These are phyloP conservation scores for Pyrochroa serraticornis DNA, from an alignment of 2,888 invertebrate genomes.

Conservation along the genomic window DNA sequence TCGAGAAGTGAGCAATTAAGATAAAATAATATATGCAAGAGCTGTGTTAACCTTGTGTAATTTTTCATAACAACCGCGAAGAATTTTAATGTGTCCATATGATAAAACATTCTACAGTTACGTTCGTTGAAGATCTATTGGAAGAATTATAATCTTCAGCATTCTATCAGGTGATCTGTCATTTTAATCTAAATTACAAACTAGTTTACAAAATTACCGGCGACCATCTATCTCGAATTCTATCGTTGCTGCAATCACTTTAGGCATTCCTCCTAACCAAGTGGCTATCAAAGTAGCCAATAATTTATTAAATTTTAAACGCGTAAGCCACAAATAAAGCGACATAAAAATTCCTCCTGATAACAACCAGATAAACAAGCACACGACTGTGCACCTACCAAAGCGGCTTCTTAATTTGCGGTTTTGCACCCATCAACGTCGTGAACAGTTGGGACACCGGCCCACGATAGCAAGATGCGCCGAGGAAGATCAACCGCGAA, in stretches of 20 bases:
- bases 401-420: neutral
- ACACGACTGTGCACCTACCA: neutral
- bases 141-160: slow-evolving; percentile 13
- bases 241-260: neutral
- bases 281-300: neutral
- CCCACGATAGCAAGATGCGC: neutral
- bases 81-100: slow-evolving; percentile 28
- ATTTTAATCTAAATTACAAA: slow-evolving; percentile 24
- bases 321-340: slow-evolving; percentile 12
- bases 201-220: slow-evolving; percentile 21
- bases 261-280: slow-evolving; percentile 3
- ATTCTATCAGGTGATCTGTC: slow-evolving; percentile 19
- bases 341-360: slow-evolving; percentile 1
- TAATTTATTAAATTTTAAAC: slow-evolving; percentile 11
- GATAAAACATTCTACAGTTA: slow-evolving; percentile 19
- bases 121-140: slow-evolving; percentile 4
- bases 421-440: slow-evolving; percentile 4
- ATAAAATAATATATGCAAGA: slow-evolving; percentile 19
- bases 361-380: slow-evolving; percentile 10
- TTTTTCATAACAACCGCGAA: slow-evolving; percentile 25
- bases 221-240: slow-evolving; percentile 2
- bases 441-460: too few species aligned
- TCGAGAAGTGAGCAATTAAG: slow-evolving; percentile 15
- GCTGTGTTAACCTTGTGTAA: slow-evolving; percentile 20
- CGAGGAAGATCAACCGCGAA: neutral